Evolutionary conservation across 2,888 invertebrate species (phyloP).

Genomic region (Lepidochrysops patricia): DNA sequence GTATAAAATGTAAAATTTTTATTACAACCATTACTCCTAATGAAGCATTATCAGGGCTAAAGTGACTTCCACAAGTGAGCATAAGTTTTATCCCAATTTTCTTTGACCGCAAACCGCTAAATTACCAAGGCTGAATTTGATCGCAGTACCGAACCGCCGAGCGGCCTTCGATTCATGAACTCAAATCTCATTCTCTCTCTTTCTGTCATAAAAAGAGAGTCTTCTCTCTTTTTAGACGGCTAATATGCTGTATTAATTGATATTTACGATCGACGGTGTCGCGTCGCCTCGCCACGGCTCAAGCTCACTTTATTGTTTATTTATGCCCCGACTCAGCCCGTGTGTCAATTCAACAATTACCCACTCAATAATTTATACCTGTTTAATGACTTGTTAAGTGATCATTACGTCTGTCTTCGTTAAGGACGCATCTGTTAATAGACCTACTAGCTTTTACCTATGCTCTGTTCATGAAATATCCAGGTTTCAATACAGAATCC

Average conservation of each 20-base stretch:
- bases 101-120: background rate
- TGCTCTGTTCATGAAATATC: too few relatives aligned
- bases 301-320: slow-evolving; percentile 68
- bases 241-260: slow-evolving; percentile 69
- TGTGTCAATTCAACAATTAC: slow-evolving; percentile 18
- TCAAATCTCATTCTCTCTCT: slow-evolving; percentile 43
- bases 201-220: background rate
- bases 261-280: slow-evolving; percentile 71
- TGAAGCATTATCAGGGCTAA: too few relatives aligned
- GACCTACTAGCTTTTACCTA: too few relatives aligned
- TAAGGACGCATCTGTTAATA: too few relatives aligned
- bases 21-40: too few relatives aligned
- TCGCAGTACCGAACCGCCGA: background rate
- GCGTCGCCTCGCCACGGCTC: slow-evolving; percentile 31
- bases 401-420: background rate
- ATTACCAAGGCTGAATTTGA: background rate
- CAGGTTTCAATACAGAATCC: too few relatives aligned
- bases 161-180: slow-evolving; percentile 18
- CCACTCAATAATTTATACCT: background rate
- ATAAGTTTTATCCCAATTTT: background rate
- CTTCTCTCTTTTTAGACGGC: too few relatives aligned
- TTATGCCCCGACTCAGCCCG: slow-evolving; percentile 43
- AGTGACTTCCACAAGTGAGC: background rate
- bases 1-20: too few relatives aligned
- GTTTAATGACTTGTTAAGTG: background rate